Percentiles rank a stretch among this genome's conserved stretches.
These are phyloP conservation scores for Pemphigus obesinymphae DNA, from an alignment of 1,140 invertebrate genomes.

Conservation along the genomic window DNA sequence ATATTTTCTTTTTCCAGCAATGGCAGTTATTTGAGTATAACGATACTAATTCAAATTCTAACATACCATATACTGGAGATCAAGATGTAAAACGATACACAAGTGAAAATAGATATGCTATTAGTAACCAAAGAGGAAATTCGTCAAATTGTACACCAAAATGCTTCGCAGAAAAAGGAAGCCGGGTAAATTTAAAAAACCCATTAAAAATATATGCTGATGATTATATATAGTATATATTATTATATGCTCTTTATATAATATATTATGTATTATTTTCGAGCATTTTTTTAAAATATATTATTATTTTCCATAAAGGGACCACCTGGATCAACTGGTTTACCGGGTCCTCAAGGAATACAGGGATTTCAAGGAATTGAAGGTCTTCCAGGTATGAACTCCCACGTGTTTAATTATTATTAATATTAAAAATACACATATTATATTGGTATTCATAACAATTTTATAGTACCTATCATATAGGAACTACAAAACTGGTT, in stretches of 20 bases:
- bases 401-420: no score
- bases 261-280: background rate
- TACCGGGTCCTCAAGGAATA: slow-evolving; percentile 67
- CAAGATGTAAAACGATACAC: background rate
- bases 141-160: slow-evolving; percentile 61
- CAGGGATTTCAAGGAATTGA: slow-evolving; percentile 76
- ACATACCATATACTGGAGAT: background rate
- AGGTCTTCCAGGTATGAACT: slow-evolving; percentile 58
- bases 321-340: slow-evolving; percentile 55
- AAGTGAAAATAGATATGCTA: slow-evolving; percentile 4
- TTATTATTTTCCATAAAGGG: slow-evolving; percentile 46
- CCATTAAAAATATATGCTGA: background rate
- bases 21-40: background rate
- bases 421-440: no score
- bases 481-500: no score
- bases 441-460: no score
- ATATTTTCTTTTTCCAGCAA: background rate
- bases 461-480: no score
- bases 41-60: background rate
- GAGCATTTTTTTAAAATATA: background rate
- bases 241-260: no score
- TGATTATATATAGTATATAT: no score
- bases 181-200: slow-evolving; percentile 58
- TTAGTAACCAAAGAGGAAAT: slow-evolving; percentile 43
- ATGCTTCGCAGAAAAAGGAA: slow-evolving; percentile 91